These are phyloP conservation scores for Schrankia costaestrigalis DNA, from an alignment of 2,888 invertebrate genomes.

Conservation along the genomic window DNA sequence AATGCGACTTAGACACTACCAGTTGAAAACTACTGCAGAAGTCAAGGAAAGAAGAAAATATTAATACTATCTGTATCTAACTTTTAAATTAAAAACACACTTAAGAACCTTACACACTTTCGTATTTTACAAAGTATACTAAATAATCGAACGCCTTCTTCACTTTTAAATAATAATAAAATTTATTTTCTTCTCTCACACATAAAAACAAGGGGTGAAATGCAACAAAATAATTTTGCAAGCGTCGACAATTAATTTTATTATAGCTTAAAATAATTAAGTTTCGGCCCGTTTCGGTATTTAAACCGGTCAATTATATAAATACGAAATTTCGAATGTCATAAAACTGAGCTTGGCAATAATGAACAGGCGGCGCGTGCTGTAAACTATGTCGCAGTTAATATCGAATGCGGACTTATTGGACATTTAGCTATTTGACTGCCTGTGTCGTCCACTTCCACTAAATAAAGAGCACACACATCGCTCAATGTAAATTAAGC, in stretches of 20 bases:
- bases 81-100: no score
- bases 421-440: constrained; percentile 62
- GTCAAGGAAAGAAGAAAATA: no score
- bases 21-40: no score
- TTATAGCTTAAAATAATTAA: constrained; percentile 46
- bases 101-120: no score
- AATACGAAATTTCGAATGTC: constrained; percentile 65
- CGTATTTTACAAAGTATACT: no score
- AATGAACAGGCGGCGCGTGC: constrained; percentile 71
- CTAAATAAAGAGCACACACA: constrained; percentile 36
- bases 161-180: no score
- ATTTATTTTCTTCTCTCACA: background rate
- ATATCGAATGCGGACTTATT: constrained; percentile 68
- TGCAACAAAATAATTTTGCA: constrained; percentile 26
- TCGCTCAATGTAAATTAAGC: constrained; percentile 35
- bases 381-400: constrained; percentile 73
- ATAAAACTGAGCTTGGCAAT: constrained; percentile 69
- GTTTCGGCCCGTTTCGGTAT: constrained; percentile 47
- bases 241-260: constrained; percentile 32
- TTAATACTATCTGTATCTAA: no score
- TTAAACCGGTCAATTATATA: constrained; percentile 69
- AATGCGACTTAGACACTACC: no score
- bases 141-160: no score
- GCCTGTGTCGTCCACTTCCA: constrained; percentile 35
- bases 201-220: background rate